Evolutionary conservation across 2,113 vertebrate genomes (phyloP).

Genomic region (Elephantulus edwardii): DNA sequence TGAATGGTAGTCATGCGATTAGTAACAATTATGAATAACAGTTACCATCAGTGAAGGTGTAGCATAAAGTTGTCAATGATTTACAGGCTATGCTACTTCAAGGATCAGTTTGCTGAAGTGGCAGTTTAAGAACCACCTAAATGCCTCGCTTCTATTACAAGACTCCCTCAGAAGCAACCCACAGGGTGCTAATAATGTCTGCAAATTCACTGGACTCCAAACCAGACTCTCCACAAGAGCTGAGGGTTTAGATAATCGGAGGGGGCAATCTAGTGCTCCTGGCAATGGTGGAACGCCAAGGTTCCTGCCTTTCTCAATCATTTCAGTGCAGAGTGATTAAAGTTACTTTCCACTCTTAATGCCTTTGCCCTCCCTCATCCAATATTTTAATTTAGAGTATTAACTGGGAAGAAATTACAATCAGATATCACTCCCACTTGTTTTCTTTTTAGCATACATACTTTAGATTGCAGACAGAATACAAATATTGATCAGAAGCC

Average conservation of each 20-base stretch:
- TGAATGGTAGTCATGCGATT: background rate
- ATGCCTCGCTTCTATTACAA: constrained; percentile 22
- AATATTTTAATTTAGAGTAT: constrained; percentile 37
- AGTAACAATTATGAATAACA: background rate
- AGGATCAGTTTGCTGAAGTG: background rate
- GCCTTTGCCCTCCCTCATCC: too few species aligned
- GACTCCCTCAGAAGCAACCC: background rate
- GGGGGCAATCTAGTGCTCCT: background rate
- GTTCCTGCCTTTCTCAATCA: background rate
- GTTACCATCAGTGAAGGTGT: constrained; percentile 19
- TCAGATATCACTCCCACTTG: constrained; percentile 15
- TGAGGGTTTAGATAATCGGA: background rate
- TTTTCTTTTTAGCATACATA: constrained; percentile 57
- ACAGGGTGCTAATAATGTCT: constrained; percentile 10
- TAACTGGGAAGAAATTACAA: constrained; percentile 40
- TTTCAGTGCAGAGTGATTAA: background rate
- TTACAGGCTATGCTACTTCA: constrained; percentile 30
- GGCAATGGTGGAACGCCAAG: background rate
- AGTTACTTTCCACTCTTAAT: constrained; percentile 9
- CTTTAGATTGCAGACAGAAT: constrained; percentile 67
- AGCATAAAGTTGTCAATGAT: background rate
- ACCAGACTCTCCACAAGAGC: background rate
- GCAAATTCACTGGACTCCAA: background rate
- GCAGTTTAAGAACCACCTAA: constrained; percentile 25
- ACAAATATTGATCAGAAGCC: constrained; percentile 75